Percentiles rank a stretch among this genome's conserved stretches.
These are phyloP conservation scores for Oxycera nigricornis DNA, from an alignment of 2,888 invertebrate genomes.

Conservation along the genomic window DNA sequence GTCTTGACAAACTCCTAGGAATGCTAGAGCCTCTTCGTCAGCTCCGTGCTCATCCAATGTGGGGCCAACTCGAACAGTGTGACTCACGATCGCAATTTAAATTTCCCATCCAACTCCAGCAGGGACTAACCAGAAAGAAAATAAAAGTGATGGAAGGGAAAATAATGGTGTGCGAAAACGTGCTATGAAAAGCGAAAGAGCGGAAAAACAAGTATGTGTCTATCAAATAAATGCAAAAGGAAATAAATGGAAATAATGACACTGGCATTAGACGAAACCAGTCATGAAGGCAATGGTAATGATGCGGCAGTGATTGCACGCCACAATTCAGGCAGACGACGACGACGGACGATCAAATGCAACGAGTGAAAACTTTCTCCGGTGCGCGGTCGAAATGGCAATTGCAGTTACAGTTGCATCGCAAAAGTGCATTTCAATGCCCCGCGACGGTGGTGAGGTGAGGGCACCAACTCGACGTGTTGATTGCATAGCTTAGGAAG, in stretches of 20 bases:
- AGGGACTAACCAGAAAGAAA: slow-evolving; percentile 21
- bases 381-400: slow-evolving; percentile 22
- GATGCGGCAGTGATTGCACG: slow-evolving; percentile 39
- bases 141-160: slow-evolving; percentile 33
- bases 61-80: no score
- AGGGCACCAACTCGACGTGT: no score
- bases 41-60: not conserved
- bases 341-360: not conserved
- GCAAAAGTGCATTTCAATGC: slow-evolving; percentile 15
- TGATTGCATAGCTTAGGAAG: no score
- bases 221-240: slow-evolving; percentile 11
- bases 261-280: slow-evolving; percentile 44
- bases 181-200: not conserved
- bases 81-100: no score
- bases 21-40: not conserved
- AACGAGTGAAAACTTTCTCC: slow-evolving; percentile 33
- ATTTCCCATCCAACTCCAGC: not conserved
- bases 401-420: slow-evolving; percentile 6
- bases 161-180: slow-evolving; percentile 9
- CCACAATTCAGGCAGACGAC: not conserved
- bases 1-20: not conserved
- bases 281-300: slow-evolving; percentile 39
- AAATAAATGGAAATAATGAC: slow-evolving; percentile 42
- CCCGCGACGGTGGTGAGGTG: no score
- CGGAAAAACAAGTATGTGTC: slow-evolving; percentile 10